Percentiles rank a stretch among this genome's conserved stretches.
Evolutionary conservation across 2,888 invertebrate genomes (phyloP).

Genomic region (Mesoligia furuncula): DNA sequence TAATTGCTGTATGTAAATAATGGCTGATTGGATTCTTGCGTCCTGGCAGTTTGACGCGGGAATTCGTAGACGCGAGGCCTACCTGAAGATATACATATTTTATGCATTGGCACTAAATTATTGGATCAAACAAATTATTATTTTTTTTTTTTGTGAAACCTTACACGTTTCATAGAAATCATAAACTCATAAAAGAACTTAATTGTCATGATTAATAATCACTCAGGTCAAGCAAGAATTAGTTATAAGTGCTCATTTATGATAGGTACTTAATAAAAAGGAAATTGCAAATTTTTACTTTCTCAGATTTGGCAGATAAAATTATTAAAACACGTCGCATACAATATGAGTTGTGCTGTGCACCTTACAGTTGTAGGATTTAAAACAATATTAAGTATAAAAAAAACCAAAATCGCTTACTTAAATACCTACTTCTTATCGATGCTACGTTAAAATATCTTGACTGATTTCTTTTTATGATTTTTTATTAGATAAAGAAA

Average conservation of each 20-base stretch:
- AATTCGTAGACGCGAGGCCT: not conserved
- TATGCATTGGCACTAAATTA: not conserved
- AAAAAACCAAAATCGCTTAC: not conserved
- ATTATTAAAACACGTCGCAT: not conserved
- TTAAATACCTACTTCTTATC: not conserved
- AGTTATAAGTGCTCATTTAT: not conserved
- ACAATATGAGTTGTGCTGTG: not conserved
- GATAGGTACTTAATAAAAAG: not conserved
- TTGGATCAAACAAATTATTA: not conserved
- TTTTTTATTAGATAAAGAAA: not conserved
- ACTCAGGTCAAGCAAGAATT: not conserved
- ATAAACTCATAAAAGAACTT: no score
- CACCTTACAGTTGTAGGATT: not conserved
- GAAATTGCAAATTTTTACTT: no score
- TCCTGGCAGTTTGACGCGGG: not conserved
- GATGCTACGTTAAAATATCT: not conserved
- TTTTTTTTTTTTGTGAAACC: no score
- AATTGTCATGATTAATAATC: not conserved
- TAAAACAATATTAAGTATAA: not conserved
- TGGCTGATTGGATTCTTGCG: constrained; percentile 1
- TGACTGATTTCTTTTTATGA: not conserved
- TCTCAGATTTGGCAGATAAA: not conserved
- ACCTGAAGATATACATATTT: not conserved
- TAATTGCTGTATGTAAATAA: constrained; percentile 19
- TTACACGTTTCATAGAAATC: not conserved